Evolutionary conservation across 2,888 invertebrate species (phyloP).

Genomic region (Acanthopleura granulata): DNA sequence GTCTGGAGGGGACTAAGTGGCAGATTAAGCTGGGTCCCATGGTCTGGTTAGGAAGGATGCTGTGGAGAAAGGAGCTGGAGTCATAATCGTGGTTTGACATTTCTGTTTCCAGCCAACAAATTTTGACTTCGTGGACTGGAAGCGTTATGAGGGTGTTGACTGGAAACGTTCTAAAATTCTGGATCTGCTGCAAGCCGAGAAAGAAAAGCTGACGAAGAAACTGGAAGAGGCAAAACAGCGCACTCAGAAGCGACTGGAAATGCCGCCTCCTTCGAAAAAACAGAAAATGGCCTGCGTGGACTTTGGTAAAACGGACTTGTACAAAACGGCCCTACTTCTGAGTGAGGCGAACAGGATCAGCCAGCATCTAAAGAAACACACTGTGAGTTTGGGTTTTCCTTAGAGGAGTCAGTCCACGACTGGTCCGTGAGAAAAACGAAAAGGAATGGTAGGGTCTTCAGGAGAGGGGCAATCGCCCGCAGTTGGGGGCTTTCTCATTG

Average conservation of each 20-base stretch:
- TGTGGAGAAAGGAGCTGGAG: too few relatives aligned
- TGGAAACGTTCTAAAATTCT: slow-evolving; percentile 38
- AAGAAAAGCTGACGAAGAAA: slow-evolving; percentile 39
- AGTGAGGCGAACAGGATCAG: slow-evolving; percentile 68
- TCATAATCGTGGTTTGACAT: too few relatives aligned
- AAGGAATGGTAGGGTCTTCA: too few relatives aligned
- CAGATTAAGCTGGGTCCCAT: too few relatives aligned
- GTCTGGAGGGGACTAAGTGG: too few relatives aligned
- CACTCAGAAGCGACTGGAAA: slow-evolving; percentile 31
- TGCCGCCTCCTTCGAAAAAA: slow-evolving; percentile 26
- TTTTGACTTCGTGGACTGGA: too few relatives aligned
- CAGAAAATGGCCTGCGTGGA: slow-evolving; percentile 17
- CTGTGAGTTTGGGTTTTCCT: slow-evolving; percentile 42
- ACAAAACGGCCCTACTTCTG: slow-evolving; percentile 56
- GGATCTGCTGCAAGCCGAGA: slow-evolving; percentile 49
- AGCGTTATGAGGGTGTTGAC: neutral
- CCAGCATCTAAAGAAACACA: slow-evolving; percentile 59
- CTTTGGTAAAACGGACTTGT: slow-evolving; percentile 49
- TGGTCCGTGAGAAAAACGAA: too few relatives aligned
- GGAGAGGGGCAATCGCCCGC: too few relatives aligned
- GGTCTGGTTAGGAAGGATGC: too few relatives aligned
- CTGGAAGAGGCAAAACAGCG: slow-evolving; percentile 49
- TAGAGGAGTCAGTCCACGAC: neutral
- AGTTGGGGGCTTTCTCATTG: too few relatives aligned
- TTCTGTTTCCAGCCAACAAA: too few relatives aligned